These are phyloP conservation scores for Coleophora deauratella DNA, from an alignment of 2,888 invertebrate genomes.

Conservation along the genomic window DNA sequence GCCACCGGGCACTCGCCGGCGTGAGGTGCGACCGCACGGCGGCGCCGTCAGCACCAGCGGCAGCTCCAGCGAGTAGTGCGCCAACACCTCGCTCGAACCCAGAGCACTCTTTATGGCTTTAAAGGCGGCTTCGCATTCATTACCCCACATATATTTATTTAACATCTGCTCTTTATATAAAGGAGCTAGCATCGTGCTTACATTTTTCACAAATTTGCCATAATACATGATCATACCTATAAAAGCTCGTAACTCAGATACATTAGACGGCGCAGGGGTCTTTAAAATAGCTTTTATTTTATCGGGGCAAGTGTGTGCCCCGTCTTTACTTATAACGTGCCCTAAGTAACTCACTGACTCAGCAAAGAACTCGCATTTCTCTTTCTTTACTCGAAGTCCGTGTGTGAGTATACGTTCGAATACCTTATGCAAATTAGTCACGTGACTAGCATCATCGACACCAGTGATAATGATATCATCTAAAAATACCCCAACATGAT, in stretches of 20 bases:
- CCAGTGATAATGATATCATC: conserved; percentile 12
- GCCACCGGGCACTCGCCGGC: conserved; percentile 3
- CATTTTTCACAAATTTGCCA: conserved; percentile 25
- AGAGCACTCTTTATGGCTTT: neutral
- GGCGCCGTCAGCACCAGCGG: conserved; percentile 5
- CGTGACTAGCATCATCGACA: neutral
- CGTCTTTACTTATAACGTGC: conserved; percentile 7
- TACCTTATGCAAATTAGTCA: conserved; percentile 8
- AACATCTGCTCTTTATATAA: conserved; percentile 1
- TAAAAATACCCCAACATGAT: conserved; percentile 9
- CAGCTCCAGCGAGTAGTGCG: conserved; percentile 6
- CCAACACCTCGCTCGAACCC: conserved; percentile 4
- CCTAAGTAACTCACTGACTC: conserved; percentile 8
- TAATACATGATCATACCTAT: conserved; percentile 35
- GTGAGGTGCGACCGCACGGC: conserved; percentile 5
- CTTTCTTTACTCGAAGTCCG: conserved; percentile 5
- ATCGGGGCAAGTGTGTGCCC: conserved; percentile 10
- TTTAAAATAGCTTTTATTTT: conserved; percentile 4
- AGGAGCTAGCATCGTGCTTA: conserved; percentile 7
- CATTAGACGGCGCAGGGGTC: conserved; percentile 4
- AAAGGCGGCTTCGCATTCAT: neutral
- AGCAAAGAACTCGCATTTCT: too few relatives aligned
- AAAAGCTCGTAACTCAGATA: conserved; percentile 17
- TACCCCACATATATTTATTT: conserved; percentile 2
- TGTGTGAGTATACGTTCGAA: conserved; percentile 4